Conservation (phyloP, 2,113 vertebrate species). For the Muscicapa adusta region DNA sequence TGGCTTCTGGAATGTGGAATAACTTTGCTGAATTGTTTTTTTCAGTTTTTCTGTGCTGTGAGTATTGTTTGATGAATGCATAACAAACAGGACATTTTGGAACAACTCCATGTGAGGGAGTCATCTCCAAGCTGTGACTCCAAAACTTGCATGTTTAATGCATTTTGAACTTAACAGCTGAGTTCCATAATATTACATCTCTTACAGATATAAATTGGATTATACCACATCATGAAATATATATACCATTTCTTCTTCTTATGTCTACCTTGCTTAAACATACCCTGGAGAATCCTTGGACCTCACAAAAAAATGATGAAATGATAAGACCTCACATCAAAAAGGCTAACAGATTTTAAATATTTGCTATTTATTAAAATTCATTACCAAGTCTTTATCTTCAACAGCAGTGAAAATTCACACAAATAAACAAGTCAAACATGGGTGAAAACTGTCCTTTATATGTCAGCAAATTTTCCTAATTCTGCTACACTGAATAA, state of each 20-base stretch:
- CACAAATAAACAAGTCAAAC: neutral
- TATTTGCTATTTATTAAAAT: neutral
- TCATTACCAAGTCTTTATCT: neutral
- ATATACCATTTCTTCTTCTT: neutral
- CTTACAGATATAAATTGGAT: neutral
- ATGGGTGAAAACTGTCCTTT: neutral
- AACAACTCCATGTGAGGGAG: neutral
- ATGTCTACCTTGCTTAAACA: neutral
- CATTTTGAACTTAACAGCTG: rapidly evolving
- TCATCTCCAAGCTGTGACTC: neutral
- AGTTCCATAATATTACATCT: neutral
- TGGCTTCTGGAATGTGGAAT: neutral
- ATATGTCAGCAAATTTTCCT: neutral
- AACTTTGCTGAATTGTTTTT: neutral
- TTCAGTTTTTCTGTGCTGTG: neutral
- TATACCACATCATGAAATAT: neutral
- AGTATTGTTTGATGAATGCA: neutral
- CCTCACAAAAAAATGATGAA: neutral
- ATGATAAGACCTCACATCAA: neutral
- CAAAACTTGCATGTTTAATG: neutral
- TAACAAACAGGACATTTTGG: neutral
- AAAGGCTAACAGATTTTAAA: neutral
- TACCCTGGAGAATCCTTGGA: neutral
- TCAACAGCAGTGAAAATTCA: neutral
- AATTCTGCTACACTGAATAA: neutral